These are phyloP conservation scores for Syrphus vitripennis DNA, from an alignment of 2,888 invertebrate species.

Conservation along the genomic window DNA sequence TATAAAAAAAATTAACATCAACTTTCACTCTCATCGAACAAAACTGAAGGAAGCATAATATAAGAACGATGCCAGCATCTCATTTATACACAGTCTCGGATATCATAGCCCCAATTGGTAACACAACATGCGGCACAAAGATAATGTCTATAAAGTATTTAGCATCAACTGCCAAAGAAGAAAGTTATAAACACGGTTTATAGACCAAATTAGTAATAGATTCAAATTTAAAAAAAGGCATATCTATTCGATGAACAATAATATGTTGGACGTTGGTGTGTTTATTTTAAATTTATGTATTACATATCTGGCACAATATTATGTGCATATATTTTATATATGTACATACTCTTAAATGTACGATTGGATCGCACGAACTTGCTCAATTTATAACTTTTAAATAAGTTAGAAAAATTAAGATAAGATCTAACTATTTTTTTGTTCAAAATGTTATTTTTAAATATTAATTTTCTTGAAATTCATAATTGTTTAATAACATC, in stretches of 20 bases:
- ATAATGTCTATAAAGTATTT: background rate
- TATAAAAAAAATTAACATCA: slow-evolving; percentile 2
- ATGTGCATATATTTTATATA: too few relatives aligned
- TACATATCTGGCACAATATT: too few relatives aligned
- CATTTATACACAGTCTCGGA: background rate
- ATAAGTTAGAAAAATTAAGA: too few relatives aligned
- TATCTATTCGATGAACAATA: background rate
- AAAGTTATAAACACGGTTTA: slow-evolving; percentile 45
- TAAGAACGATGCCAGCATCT: slow-evolving; percentile 33
- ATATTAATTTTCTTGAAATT: too few relatives aligned
- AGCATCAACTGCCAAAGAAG: slow-evolving; percentile 52
- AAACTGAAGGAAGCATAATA: slow-evolving; percentile 43
- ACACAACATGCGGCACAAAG: slow-evolving; percentile 1
- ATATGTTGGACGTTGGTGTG: too few relatives aligned
- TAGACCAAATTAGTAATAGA: slow-evolving; percentile 43
- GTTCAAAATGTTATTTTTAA: too few relatives aligned
- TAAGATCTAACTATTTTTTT: too few relatives aligned
- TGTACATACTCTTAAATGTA: too few relatives aligned
- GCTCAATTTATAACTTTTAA: too few relatives aligned
- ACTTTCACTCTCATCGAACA: slow-evolving; percentile 67
- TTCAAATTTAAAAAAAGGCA: slow-evolving; percentile 1
- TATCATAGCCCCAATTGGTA: background rate
- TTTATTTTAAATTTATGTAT: too few relatives aligned
- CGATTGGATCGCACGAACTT: too few relatives aligned
- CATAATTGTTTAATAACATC: too few relatives aligned